A percentile compares a stretch with the other conserved stretches of the same genome.
Evolutionary conservation across 64 coral and sea anemone species (phyloP).

Genomic region (Platygyra sinensis): DNA sequence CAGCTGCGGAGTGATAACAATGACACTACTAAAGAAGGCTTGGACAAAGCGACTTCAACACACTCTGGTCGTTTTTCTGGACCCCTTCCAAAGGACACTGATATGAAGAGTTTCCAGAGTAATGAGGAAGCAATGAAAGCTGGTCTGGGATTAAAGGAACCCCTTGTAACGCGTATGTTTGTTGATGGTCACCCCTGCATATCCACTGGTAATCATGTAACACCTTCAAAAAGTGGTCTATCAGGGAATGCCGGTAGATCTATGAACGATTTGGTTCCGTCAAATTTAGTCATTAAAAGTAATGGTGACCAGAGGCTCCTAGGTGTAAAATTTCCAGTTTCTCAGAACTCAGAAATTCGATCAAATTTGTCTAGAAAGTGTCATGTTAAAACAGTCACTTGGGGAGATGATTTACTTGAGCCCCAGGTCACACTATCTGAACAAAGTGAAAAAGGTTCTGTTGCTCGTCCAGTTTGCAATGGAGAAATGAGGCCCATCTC

Average conservation of each 20-base stretch:
- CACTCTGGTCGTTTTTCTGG: conserved; percentile 6
- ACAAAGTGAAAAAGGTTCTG: neutral
- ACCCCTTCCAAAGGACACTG: conserved; percentile 40
- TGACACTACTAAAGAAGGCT: neutral
- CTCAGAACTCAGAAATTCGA: neutral
- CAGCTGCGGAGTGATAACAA: neutral
- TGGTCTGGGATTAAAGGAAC: conserved; percentile 47
- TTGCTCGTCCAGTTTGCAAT: neutral
- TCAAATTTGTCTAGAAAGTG: neutral
- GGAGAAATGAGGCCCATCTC: conserved; percentile 22
- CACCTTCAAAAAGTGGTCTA: neutral
- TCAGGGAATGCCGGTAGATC: neutral
- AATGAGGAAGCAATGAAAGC: conserved; percentile 28
- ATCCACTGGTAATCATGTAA: neutral
- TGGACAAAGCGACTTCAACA: neutral
- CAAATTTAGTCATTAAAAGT: conserved; percentile 6
- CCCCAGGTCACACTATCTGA: neutral
- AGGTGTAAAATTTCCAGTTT: conserved; percentile 28
- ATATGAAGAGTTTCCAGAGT: conserved; percentile 51
- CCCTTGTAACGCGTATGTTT: conserved; percentile 56
- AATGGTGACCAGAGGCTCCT: neutral
- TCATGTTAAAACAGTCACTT: conserved; percentile 60
- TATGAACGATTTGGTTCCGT: neutral
- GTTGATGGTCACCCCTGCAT: neutral
- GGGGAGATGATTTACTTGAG: conserved; percentile 56